phyloP scores from a whole-genome alignment of 2,888 invertebrate genomes.

The Ferrisia virgata region DNA sequence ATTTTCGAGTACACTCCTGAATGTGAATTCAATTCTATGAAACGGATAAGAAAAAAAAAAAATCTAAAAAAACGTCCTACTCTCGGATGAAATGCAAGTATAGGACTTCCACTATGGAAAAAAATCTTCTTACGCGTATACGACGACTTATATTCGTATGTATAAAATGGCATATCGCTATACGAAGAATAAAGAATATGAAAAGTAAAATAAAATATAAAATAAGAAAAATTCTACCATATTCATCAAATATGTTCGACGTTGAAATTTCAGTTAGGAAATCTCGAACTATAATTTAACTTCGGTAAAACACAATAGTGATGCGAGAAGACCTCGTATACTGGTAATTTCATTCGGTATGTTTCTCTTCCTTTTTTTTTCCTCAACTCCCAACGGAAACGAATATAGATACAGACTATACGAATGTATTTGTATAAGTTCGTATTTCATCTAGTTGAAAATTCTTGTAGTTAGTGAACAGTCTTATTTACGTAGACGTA shows the following conservation, averaged over 20 bases:
- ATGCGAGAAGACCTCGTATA: not conserved
- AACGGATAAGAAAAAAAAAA: too few relatives aligned
- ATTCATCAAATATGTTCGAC: not conserved
- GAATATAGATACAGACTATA: not conserved
- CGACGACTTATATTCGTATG: not conserved
- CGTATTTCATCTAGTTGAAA: not conserved
- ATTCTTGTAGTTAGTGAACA: not conserved
- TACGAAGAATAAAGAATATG: not conserved
- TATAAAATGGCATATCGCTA: too few relatives aligned
- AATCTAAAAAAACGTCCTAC: not conserved
- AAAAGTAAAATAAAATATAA: not conserved
- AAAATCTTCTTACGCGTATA: not conserved
- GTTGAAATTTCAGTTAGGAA: not conserved
- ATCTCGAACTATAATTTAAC: not conserved
- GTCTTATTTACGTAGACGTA: not conserved
- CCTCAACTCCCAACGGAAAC: not conserved
- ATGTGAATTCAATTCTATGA: too few relatives aligned
- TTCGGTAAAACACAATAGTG: not conserved
- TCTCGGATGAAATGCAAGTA: not conserved
- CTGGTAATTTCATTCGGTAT: constrained; percentile 15
- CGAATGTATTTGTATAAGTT: not conserved
- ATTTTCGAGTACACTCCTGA: too few relatives aligned
- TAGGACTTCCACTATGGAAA: not conserved
- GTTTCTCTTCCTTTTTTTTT: not conserved
- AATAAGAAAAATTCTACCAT: not conserved